Evolutionary conservation across 2,113 vertebrate genomes (phyloP).

Genomic region (Cynopterus brachyotis): DNA sequence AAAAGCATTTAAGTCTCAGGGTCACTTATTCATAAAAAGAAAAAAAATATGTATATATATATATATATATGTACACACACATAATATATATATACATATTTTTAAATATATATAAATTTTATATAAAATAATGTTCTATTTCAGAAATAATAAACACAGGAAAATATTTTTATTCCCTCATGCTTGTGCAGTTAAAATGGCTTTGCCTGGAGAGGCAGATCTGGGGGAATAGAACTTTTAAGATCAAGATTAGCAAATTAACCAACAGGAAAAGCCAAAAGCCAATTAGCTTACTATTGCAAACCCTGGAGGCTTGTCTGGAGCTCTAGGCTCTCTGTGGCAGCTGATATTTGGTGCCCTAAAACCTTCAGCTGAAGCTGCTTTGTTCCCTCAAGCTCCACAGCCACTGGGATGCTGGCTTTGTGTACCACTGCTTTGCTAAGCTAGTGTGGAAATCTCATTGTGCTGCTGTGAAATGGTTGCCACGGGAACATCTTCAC

Average conservation of each 20-base stretch:
- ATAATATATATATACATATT: not conserved
- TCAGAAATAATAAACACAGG: conserved; percentile 29
- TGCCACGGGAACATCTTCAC: conserved; percentile 78
- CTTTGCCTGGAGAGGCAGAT: not conserved
- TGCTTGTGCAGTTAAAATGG: not conserved
- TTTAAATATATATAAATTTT: not conserved
- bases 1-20: not conserved
- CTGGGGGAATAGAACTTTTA: conserved; percentile 21
- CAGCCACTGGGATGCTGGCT: conserved; percentile 6
- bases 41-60: too few relatives aligned
- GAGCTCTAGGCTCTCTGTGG: not conserved
- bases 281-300: conserved; percentile 20
- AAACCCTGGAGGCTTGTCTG: not conserved
- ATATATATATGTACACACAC: not conserved
- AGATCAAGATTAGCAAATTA: conserved; percentile 67
- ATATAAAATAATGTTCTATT: not conserved
- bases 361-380: not conserved
- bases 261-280: conserved; percentile 46
- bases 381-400: not conserved
- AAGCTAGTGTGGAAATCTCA: conserved; percentile 53
- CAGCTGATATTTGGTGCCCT: not conserved
- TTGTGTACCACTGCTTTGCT: conserved; percentile 42
- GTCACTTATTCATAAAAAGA: not conserved
- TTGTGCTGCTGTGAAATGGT: conserved; percentile 71
- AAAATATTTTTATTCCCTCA: conserved; percentile 43